Evolutionary conservation across 1,140 invertebrate genomes (phyloP), one percentile per base, ranked within the genome.

Genomic region (Aphis craccivora): DNA sequence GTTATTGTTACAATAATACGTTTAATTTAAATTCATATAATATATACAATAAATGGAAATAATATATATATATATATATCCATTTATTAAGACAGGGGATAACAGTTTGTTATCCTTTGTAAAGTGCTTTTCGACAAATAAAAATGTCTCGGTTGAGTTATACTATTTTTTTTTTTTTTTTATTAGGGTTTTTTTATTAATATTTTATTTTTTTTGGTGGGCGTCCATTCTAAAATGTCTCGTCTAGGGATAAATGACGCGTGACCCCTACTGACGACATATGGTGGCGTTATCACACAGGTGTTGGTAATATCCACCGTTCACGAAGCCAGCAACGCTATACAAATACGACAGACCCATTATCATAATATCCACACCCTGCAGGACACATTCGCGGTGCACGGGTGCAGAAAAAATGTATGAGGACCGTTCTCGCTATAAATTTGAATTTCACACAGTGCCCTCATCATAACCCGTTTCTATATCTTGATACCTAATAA

Each of bases 221-320:
- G 40, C 22, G 43, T 81, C 43, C 45, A 35, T 40, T 48, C 67
- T 3, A 83, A 89, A 83, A 84, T 51, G 40, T 14, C 67, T 11
- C 25, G n/a, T 35, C 45, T n/a, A 37, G n/a, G 67, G 45, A 83
- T 83, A 92, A 91, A 91, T 91, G 90, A 91, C 40, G 60, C 60
- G 37, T 76, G 90, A 91, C 67, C 60, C 60, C 30, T 76, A n/a
- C 18, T 67, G 45, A 22, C n/a, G 45, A 48, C 76, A 84, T n/a
- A 92, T 51, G 67, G 45, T 81, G 76, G 20, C 37, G 40, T 87
- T 89, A 92, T 93, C 87, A 55, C 67, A 35, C 87, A 90, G 86
- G 55, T 67, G 90, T 18, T 93, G 35, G 76, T 40, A 94, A 90
- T 93, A 67, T 93, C 81, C 48, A 45, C n/a, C 25, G 45, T 93